Evolutionary conservation across 2,888 invertebrate genomes (phyloP).

Genomic region (Lypha dubia): DNA sequence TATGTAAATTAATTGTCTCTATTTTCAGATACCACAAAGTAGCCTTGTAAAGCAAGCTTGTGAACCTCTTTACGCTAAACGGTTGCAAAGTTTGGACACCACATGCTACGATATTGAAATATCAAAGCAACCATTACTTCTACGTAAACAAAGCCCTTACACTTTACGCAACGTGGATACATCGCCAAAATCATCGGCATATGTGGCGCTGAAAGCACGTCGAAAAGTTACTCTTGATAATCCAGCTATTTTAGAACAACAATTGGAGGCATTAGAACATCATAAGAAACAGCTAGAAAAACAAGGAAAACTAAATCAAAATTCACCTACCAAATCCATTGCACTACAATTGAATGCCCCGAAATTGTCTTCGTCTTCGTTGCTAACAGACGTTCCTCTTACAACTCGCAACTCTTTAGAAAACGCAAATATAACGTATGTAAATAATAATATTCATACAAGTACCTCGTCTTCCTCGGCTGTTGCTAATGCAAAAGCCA

Average conservation of each 20-base stretch:
- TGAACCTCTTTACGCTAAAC: constrained; percentile 90
- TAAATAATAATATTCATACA: constrained; percentile 43
- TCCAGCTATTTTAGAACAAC: constrained; percentile 81
- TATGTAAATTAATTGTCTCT: neutral
- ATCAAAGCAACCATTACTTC: constrained; percentile 67
- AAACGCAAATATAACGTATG: constrained; percentile 48
- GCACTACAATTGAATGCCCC: constrained; percentile 63
- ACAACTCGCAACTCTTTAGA: constrained; percentile 40
- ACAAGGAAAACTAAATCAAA: constrained; percentile 76
- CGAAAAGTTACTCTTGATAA: constrained; percentile 81
- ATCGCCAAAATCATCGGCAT: constrained; percentile 36
- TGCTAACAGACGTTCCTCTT: constrained; percentile 59
- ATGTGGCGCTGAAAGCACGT: constrained; percentile 13
- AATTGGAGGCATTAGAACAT: constrained; percentile 82
- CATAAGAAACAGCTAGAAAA: constrained; percentile 83
- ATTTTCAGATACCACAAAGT: constrained; percentile 88
- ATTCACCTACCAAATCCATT: constrained; percentile 27
- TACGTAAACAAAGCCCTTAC: constrained; percentile 76
- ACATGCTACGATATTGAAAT: constrained; percentile 40
- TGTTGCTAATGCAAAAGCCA: constrained; percentile 30
- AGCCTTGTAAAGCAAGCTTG: constrained; percentile 88
- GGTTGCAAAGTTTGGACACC: constrained; percentile 84
- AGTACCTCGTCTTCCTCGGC: constrained; percentile 14
- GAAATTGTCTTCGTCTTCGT: constrained; percentile 77
- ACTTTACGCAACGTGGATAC: constrained; percentile 37